Evolutionary conservation across 2,888 invertebrate species (phyloP).

Genomic region (Tenthredo notha): DNA sequence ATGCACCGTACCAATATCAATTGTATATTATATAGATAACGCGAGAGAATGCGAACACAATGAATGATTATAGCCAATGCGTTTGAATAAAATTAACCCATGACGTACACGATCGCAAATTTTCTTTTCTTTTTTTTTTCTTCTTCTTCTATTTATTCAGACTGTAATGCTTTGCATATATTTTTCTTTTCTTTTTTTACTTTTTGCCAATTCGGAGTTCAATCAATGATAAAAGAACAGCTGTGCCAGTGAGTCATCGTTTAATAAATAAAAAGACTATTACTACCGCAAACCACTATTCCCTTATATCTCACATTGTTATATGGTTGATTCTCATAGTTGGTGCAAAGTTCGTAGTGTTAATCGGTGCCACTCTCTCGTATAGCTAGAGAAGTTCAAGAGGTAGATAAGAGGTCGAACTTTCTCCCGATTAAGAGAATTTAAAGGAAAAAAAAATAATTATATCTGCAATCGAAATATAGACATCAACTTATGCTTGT

Average conservation of each 20-base stretch:
- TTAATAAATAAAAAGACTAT: background rate
- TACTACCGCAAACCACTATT: background rate
- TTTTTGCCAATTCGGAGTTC: background rate
- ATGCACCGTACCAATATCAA: background rate
- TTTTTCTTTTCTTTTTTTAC: no score
- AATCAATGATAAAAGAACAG: background rate
- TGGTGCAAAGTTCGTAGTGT: background rate
- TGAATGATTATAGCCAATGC: background rate
- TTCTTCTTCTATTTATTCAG: no score
- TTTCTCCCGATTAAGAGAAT: background rate
- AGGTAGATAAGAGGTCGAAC: constrained; percentile 28
- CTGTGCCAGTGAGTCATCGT: background rate
- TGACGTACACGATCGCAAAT: background rate
- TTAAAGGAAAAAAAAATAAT: background rate
- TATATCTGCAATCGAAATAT: background rate
- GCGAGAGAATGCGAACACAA: background rate
- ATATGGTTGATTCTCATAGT: background rate
- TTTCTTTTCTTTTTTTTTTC: background rate
- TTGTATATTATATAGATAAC: background rate
- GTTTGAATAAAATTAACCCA: background rate
- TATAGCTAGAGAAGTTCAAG: constrained; percentile 13
- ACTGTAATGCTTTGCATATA: no score
- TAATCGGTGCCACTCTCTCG: constrained; percentile 37
- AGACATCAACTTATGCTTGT: background rate
- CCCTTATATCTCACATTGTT: no score